Evolutionary conservation across 2,797 vertebrate species (phyloP).

Genomic region (Enteromius trimaculatus): DNA sequence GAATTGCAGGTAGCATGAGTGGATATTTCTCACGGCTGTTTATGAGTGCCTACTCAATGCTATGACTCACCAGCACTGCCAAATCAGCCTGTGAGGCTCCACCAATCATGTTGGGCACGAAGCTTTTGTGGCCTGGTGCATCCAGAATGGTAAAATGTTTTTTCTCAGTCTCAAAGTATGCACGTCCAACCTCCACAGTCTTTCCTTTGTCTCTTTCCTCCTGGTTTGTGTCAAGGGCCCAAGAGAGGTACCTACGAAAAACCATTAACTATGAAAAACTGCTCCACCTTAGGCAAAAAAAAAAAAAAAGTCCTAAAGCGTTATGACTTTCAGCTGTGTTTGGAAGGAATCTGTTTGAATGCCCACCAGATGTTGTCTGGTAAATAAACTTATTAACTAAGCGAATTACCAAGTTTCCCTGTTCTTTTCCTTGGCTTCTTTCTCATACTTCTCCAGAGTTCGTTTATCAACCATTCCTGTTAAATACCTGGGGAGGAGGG

Average conservation of each 20-base stretch:
- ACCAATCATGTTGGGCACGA: constrained; percentile 99
- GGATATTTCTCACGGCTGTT: not conserved
- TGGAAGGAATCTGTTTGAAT: not conserved
- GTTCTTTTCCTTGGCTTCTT: constrained; percentile 99
- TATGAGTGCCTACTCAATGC: not conserved
- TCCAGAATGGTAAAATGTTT: constrained; percentile 99
- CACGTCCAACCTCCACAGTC: constrained; percentile 96
- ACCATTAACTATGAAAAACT: constrained; percentile 4
- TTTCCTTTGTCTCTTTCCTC: constrained; percentile 98
- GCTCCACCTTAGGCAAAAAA: not conserved
- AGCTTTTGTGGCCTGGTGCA: constrained; percentile 97
- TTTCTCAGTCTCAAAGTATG: constrained; percentile 97
- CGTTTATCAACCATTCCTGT: constrained; percentile 99
- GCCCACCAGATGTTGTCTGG: not conserved
- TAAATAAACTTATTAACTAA: not conserved
- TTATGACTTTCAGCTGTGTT: not conserved
- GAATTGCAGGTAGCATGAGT: not conserved
- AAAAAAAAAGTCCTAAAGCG: not conserved
- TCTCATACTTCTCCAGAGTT: constrained; percentile 97
- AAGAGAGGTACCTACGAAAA: constrained; percentile 90
- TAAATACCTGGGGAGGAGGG: constrained; percentile 85
- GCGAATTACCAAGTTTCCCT: constrained; percentile 93
- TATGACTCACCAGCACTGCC: constrained; percentile 90
- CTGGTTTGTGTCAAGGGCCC: constrained; percentile 98
- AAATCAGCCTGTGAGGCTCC: constrained; percentile 96